Percentiles rank a stretch among this genome's conserved stretches.
Conservation (phyloP, 1,140 invertebrate genomes). For the Calosoma granatense region DNA sequence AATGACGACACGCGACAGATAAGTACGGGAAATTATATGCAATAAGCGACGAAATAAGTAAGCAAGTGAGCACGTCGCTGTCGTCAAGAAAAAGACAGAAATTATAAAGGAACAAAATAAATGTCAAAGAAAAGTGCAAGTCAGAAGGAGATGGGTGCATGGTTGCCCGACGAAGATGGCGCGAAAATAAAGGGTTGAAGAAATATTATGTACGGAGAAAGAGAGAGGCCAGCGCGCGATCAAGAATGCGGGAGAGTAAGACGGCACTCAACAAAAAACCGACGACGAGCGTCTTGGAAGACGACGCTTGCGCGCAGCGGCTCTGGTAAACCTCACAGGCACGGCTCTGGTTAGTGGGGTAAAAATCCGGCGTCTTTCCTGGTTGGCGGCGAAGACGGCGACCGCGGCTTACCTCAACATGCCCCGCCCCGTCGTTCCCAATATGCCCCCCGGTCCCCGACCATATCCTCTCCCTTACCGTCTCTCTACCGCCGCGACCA, state of each 20-base stretch:
- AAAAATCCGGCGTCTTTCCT: slow-evolving; percentile 39
- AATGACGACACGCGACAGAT: slow-evolving; percentile 11
- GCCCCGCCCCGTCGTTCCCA: slow-evolving; percentile 30
- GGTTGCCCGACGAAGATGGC: not conserved
- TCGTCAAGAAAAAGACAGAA: not conserved
- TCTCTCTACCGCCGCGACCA: slow-evolving; percentile 22
- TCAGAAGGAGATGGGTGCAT: slow-evolving; percentile 7
- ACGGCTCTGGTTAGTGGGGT: slow-evolving; percentile 35
- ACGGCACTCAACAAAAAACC: slow-evolving; percentile 24
- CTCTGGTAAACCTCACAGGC: slow-evolving; percentile 37
- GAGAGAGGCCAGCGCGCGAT: not conserved
- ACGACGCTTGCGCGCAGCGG: slow-evolving; percentile 31
- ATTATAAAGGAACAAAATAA: slow-evolving; percentile 9
- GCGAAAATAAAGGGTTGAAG: slow-evolving; percentile 13
- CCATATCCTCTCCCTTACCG: slow-evolving; percentile 19
- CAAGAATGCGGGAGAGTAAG: not conserved
- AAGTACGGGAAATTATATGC: slow-evolving; percentile 3
- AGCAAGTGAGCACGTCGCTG: slow-evolving; percentile 10
- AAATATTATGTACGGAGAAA: slow-evolving; percentile 3
- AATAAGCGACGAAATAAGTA: slow-evolving; percentile 10
- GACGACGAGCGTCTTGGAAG: slow-evolving; percentile 33
- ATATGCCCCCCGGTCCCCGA: slow-evolving; percentile 10
- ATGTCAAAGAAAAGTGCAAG: slow-evolving; percentile 8
- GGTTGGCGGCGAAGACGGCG: slow-evolving; percentile 35
- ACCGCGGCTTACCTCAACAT: slow-evolving; percentile 37